phyloP scores from a whole-genome alignment of 2,113 vertebrate genomes.

The Haemorhous mexicanus region DNA sequence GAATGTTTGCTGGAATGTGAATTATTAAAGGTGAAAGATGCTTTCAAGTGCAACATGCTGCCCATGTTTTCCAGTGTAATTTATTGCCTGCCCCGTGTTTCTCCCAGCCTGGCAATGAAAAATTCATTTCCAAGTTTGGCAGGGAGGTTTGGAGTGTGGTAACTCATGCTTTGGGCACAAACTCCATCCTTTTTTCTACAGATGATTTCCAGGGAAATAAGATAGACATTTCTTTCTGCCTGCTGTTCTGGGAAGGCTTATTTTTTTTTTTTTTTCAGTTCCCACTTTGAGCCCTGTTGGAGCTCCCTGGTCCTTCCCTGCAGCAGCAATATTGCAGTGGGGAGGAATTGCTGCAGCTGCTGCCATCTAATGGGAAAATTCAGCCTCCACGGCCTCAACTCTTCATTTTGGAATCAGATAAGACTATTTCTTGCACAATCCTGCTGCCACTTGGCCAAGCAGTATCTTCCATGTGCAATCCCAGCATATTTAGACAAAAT shows the following conservation, averaged over 20 bases:
- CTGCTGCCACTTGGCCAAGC: not conserved
- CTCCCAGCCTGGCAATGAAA: not conserved
- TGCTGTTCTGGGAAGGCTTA: not conserved
- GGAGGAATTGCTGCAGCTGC: conserved; percentile 42
- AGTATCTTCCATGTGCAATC: not conserved
- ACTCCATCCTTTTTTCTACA: not conserved
- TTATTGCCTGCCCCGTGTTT: not conserved
- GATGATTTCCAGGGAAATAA: not conserved
- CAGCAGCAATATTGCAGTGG: not conserved
- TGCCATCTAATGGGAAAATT: conserved; percentile 60
- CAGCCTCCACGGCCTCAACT: not conserved
- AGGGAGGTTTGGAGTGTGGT: not conserved
- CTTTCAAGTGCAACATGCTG: not conserved
- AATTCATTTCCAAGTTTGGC: not conserved
- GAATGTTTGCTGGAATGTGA: not conserved
- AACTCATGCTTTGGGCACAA: not conserved
- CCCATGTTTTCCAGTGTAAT: not conserved
- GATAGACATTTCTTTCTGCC: not conserved
- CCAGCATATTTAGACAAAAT: not conserved
- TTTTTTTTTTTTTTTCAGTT: not conserved
- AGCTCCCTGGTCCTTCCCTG: not conserved
- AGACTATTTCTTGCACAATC: not conserved
- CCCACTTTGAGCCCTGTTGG: not conserved
- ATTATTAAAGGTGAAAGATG: not conserved
- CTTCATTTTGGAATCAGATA: not conserved